These are phyloP conservation scores for Chondrilla cf. caribensis DNA, from an alignment of 37 sponge, comb jelly and placozoan species.

Conservation along the genomic window DNA sequence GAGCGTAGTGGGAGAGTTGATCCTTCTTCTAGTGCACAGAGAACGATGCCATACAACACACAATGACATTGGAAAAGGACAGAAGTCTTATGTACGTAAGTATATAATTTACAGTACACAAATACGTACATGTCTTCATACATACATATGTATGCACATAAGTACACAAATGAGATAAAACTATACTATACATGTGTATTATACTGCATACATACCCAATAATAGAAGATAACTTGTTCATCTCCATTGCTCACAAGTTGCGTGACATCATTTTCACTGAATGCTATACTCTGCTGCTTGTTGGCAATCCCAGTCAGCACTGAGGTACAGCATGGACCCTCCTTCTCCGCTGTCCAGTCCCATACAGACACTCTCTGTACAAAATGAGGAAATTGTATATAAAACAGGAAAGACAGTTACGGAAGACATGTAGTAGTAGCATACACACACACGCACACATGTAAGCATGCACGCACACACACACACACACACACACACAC, in stretches of 20 bases:
- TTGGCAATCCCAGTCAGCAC: constrained; percentile 36
- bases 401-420: no score
- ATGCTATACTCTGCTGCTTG: constrained; percentile 41
- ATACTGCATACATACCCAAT: constrained; percentile 69
- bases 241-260: constrained; percentile 75
- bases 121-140: background rate
- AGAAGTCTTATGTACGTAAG: background rate
- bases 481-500: background rate
- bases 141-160: constrained; percentile 2
- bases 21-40: background rate
- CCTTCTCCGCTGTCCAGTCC: constrained; percentile 84
- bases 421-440: no score
- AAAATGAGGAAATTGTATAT: no score
- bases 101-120: background rate
- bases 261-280: constrained; percentile 54
- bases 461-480: background rate
- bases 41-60: background rate
- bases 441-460: no score
- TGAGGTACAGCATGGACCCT: constrained; percentile 48
- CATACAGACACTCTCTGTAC: constrained; percentile 70
- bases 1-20: background rate
- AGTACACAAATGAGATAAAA: background rate
- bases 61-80: background rate
- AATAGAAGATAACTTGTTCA: constrained; percentile 83
- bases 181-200: no score